phyloP scores from a whole-genome alignment of 1,140 invertebrate species.

The Linepithema humile region DNA sequence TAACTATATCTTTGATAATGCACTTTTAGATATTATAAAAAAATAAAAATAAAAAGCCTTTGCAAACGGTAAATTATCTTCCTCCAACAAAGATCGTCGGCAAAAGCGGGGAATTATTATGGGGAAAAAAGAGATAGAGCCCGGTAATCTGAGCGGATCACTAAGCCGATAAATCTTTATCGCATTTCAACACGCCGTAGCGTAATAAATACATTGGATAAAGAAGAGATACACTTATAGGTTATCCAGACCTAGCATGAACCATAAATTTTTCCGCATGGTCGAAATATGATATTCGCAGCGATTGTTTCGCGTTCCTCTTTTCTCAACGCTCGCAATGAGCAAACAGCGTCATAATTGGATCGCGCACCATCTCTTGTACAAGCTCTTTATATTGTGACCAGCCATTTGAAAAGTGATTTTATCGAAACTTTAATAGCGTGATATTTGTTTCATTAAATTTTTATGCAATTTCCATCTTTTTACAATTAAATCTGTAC shows the following conservation, averaged over 20 bases:
- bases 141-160: conserved; percentile 13
- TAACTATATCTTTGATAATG: not conserved
- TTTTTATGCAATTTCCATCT: not conserved
- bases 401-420: not conserved
- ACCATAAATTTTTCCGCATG: conserved; percentile 61
- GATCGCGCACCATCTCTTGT: not conserved
- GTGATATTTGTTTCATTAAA: not conserved
- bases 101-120: conserved; percentile 25
- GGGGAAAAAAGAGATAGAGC: not conserved
- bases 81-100: conserved; percentile 3
- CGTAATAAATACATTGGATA: conserved; percentile 61
- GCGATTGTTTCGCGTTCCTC: not conserved
- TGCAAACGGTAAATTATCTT: not conserved
- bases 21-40: not conserved
- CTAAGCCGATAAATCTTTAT: conserved; percentile 59
- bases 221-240: conserved; percentile 13
- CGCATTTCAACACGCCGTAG: conserved; percentile 35
- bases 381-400: not conserved
- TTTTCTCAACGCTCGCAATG: not conserved
- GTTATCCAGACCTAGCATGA: not conserved
- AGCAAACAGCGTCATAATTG: not conserved
- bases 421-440: not conserved
- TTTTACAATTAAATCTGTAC: not conserved
- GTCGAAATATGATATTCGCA: not conserved
- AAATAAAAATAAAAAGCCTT: not conserved